phyloP scores from a whole-genome alignment of 2,113 vertebrate species.

The Todiramphus chloris region DNA sequence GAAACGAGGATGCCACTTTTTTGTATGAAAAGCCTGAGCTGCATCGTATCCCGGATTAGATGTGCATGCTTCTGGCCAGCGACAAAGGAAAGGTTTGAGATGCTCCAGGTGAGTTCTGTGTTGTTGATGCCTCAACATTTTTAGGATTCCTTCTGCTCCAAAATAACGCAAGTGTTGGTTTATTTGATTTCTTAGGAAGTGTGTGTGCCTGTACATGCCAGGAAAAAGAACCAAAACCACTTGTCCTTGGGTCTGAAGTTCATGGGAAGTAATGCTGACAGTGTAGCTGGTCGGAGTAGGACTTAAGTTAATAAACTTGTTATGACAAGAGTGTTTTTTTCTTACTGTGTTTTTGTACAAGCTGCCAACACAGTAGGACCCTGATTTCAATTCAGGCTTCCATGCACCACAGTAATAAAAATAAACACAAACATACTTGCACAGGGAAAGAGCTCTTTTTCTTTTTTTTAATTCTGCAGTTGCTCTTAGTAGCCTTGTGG shows the following conservation, averaged over 20 bases:
- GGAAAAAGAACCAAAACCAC: background rate
- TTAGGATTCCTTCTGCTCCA: background rate
- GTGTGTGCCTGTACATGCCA: rapidly evolving
- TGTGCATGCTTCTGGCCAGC: background rate
- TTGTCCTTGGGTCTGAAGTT: background rate
- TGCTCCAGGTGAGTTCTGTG: background rate
- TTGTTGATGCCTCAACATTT: background rate
- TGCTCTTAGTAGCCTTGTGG: background rate
- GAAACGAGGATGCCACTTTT: background rate
- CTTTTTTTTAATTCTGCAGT: background rate
- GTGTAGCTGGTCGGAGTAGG: background rate
- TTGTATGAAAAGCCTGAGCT: background rate
- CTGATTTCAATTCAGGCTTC: background rate
- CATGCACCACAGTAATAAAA: background rate
- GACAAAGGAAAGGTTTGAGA: background rate
- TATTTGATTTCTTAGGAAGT: background rate
- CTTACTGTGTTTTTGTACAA: background rate
- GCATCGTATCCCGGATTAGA: background rate
- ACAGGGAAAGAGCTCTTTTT: background rate
- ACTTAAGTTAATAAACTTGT: background rate
- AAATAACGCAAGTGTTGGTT: background rate
- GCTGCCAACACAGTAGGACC: background rate
- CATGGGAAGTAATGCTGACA: background rate
- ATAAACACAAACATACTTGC: background rate
- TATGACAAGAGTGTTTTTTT: background rate